Evolutionary conservation across 2,888 invertebrate species (phyloP).

Genomic region (Camptogramma bilineatum): DNA sequence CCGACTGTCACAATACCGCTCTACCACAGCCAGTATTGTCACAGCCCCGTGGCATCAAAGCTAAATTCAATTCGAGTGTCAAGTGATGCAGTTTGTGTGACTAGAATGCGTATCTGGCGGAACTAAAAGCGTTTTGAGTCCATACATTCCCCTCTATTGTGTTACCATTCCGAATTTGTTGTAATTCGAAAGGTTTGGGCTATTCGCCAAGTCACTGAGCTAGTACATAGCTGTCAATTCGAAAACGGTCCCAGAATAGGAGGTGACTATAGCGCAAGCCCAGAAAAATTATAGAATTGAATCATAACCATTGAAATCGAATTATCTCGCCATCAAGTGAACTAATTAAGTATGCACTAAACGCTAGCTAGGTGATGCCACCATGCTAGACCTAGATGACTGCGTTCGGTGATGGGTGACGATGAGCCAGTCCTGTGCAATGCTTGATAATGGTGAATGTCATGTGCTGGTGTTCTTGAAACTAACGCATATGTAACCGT

Average conservation of each 20-base stretch:
- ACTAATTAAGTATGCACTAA: slow-evolving; percentile 71
- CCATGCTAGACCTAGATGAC: slow-evolving; percentile 81
- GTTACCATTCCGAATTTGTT: slow-evolving; percentile 71
- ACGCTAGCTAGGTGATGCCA: slow-evolving; percentile 79
- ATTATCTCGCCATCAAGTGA: slow-evolving; percentile 52
- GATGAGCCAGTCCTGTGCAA: slow-evolving; percentile 81
- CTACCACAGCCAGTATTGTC: slow-evolving; percentile 41
- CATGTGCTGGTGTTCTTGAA: slow-evolving; percentile 73
- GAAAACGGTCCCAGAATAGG: slow-evolving; percentile 75
- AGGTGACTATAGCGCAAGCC: slow-evolving; percentile 68
- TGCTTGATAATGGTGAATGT: slow-evolving; percentile 79
- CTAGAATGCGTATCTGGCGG: slow-evolving; percentile 76
- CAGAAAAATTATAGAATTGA: slow-evolving; percentile 58
- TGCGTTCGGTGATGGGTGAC: slow-evolving; percentile 74
- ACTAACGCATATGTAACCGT: slow-evolving; percentile 49
- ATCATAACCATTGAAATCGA: slow-evolving; percentile 57
- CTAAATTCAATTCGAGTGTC: slow-evolving; percentile 64
- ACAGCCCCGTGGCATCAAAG: slow-evolving; percentile 63
- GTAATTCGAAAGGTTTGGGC: slow-evolving; percentile 34
- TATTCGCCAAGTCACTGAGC: slow-evolving; percentile 26
- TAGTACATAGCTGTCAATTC: slow-evolving; percentile 52
- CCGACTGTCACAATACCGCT: slow-evolving; percentile 59
- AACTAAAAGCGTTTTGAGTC: slow-evolving; percentile 75
- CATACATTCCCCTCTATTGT: slow-evolving; percentile 65
- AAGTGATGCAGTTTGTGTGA: slow-evolving; percentile 71